phyloP scores from a whole-genome alignment of 2,797 vertebrate species.

The Rhabdomys pumilio region DNA sequence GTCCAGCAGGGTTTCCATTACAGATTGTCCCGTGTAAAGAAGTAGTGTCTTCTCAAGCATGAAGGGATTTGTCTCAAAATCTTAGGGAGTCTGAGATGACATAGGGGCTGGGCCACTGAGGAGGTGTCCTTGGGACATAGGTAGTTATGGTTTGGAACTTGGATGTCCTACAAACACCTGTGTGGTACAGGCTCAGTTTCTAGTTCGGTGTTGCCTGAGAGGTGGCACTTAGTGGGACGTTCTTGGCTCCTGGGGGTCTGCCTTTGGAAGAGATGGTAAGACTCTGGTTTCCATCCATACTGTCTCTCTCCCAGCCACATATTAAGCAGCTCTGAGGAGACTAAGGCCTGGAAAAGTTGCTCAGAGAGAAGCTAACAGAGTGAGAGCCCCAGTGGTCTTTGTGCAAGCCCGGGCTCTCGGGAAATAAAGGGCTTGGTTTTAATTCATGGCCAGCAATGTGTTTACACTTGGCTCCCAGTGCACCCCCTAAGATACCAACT shows the following conservation, averaged over 20 bases:
- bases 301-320: neutral
- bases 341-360: neutral
- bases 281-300: neutral
- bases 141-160: neutral
- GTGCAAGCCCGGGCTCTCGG: neutral
- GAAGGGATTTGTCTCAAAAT: neutral
- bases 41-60: neutral
- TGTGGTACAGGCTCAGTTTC: neutral
- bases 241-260: neutral
- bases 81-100: neutral
- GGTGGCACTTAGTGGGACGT: neutral
- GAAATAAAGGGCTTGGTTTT: neutral
- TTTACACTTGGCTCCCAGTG: accelerated
- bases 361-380: neutral
- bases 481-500: accelerated
- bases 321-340: neutral
- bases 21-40: neutral
- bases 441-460: accelerated
- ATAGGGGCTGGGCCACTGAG: neutral
- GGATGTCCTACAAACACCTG: neutral
- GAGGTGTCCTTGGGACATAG: neutral
- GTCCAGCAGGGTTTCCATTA: neutral
- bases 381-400: neutral
- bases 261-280: neutral
- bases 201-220: neutral